Evolutionary conservation across 2,797 vertebrate genomes (phyloP), one percentile per base, ranked within the genome.

Genomic region (Phalanger gymnotis): DNA sequence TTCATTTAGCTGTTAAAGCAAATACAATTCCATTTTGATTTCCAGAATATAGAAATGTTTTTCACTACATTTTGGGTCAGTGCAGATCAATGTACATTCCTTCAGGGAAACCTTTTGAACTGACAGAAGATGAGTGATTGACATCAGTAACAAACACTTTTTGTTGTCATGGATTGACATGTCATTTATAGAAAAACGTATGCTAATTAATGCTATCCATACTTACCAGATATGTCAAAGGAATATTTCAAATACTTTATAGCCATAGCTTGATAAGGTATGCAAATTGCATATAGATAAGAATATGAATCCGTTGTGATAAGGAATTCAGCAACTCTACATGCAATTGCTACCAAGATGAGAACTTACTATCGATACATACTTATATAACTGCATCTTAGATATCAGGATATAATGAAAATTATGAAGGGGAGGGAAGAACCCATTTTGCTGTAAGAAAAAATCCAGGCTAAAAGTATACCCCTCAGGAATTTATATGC

Each of bases 1-100:
- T 98, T 58, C 87, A 92, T 92, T 93, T 93, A 66, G 51, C 31
- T 90, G 34, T 93, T 96, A 52, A 95, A 91, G 66, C 40, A 91
- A 2, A 94, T 30, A 91, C 54, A 93, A 52, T 95, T 98, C 96
- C 95, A 91, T 96, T 97, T 98, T 97, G 95, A 97, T 98, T 97
- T 98, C 96, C 93, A 97, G 97, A 98, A 97, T 96, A 98, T 93
- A 98, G 97, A 97, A 98, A 94, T 95, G 66, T 95, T 98, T 98
- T 73, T 97, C 98, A 93, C 96, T 97, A 96, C 97, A 98, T 98
- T 98, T 98, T 98, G 96, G 97, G 95, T 98, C 98, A 97, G 95
- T 96, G 98, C 91, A 98, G 98, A 98, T 98, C 98, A 98, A 98
- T 97, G 97, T 93, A 98, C 96, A 98, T 98, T 98, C 97, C 97